Conservation (phyloP, 2,888 invertebrate species). For the Latrodectus hesperus region DNA sequence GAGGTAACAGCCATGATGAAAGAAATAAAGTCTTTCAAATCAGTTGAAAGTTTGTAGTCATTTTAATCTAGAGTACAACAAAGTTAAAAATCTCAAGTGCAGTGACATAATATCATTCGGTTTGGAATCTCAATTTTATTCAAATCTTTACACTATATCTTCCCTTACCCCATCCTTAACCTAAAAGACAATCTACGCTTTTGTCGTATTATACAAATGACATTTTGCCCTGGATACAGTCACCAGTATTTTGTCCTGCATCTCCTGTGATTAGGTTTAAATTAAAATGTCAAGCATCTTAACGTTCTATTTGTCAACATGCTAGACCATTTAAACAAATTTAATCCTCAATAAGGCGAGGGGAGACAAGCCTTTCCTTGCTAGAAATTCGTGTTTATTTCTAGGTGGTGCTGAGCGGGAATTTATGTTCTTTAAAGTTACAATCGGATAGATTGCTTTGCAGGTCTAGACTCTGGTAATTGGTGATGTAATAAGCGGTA, state of each 20-base stretch:
- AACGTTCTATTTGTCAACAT: constrained; percentile 33
- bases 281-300: neutral
- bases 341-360: constrained; percentile 37
- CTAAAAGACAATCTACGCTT: no score
- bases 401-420: neutral
- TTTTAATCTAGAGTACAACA: no score
- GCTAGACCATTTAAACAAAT: constrained; percentile 29
- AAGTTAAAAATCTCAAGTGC: no score
- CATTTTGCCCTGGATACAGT: neutral
- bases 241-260: neutral
- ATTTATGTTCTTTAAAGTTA: constrained; percentile 2
- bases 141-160: no score
- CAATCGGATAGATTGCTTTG: neutral
- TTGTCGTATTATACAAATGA: neutral
- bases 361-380: neutral
- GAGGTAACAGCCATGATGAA: no score
- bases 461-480: constrained; percentile 9
- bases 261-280: neutral
- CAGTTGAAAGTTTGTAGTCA: no score
- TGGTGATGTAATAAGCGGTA: constrained; percentile 8
- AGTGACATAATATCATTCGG: no score
- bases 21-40: no score
- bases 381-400: neutral
- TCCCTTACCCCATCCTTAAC: no score
- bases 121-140: no score